Conservation (phyloP, 1,140 invertebrate genomes). For the Lethocerus indicus region DNA sequence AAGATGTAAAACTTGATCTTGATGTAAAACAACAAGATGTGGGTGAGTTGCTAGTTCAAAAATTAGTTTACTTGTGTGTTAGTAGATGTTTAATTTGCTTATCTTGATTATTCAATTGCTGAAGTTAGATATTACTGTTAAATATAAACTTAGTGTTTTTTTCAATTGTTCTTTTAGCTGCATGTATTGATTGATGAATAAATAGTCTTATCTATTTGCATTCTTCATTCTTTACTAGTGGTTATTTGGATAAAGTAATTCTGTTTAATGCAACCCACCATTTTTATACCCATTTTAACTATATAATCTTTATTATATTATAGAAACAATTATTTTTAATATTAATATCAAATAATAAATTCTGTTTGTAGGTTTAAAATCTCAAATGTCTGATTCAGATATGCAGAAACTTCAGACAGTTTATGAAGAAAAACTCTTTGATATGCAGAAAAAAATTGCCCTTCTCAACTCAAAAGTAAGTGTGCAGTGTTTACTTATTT, state of each 20-base stretch:
- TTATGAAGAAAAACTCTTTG: constrained; percentile 9
- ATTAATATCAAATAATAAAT: background rate
- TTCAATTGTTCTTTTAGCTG: too few relatives aligned
- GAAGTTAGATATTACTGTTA: too few relatives aligned
- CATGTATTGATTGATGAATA: too few relatives aligned
- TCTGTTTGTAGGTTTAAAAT: background rate
- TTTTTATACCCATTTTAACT: background rate
- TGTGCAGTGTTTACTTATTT: background rate
- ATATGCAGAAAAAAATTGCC: constrained; percentile 5
- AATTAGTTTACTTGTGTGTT: too few relatives aligned
- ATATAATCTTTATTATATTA: background rate
- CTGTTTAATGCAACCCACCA: too few relatives aligned
- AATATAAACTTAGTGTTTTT: too few relatives aligned
- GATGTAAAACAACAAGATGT: too few relatives aligned
- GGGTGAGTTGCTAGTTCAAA: too few relatives aligned
- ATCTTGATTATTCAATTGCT: too few relatives aligned
- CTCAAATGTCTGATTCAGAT: background rate
- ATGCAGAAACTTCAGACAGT: constrained; percentile 1
- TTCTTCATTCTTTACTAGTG: background rate
- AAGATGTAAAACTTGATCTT: too few relatives aligned
- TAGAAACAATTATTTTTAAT: background rate
- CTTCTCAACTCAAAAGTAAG: constrained; percentile 10
- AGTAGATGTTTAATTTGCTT: too few relatives aligned
- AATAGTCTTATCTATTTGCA: too few relatives aligned
- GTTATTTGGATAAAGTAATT: background rate